Conservation (phyloP, 2,888 invertebrate species). For the Epinotia ramella region DNA sequence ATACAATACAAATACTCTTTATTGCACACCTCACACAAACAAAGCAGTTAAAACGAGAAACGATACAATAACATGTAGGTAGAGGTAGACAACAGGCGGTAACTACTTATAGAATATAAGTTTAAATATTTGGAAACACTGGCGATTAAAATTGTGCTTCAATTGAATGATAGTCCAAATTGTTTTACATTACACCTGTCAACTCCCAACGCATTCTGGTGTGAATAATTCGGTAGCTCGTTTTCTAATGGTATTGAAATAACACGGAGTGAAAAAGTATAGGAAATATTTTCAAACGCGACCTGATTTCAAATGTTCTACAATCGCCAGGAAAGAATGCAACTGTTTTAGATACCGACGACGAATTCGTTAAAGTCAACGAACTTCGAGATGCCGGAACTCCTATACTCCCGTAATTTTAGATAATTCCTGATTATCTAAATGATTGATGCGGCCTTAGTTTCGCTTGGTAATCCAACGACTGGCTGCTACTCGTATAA, state of each 20-base stretch:
- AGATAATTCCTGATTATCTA: constrained; percentile 51
- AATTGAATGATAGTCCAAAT: constrained; percentile 30
- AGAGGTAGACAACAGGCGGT: no score
- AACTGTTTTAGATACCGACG: constrained; percentile 41
- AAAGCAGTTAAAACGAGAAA: no score
- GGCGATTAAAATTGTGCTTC: constrained; percentile 14
- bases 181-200: constrained; percentile 38
- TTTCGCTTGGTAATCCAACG: constrained; percentile 56
- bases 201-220: constrained; percentile 24
- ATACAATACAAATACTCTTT: no score
- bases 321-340: constrained; percentile 42
- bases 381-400: constrained; percentile 28
- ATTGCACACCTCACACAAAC: no score
- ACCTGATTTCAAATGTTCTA: constrained; percentile 32
- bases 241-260: constrained; percentile 9
- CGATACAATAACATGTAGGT: no score
- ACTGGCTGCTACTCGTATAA: constrained; percentile 21
- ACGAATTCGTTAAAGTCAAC: constrained; percentile 34
- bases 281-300: constrained; percentile 12
- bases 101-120: no score
- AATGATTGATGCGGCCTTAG: constrained; percentile 58
- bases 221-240: constrained; percentile 22
- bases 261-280: constrained; percentile 28
- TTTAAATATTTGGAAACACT: constrained; percentile 29
- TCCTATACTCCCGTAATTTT: constrained; percentile 20